Percentiles rank a stretch among this genome's conserved stretches.
Evolutionary conservation across 2,113 vertebrate species (phyloP).

Genomic region (Halichoerus grypus): DNA sequence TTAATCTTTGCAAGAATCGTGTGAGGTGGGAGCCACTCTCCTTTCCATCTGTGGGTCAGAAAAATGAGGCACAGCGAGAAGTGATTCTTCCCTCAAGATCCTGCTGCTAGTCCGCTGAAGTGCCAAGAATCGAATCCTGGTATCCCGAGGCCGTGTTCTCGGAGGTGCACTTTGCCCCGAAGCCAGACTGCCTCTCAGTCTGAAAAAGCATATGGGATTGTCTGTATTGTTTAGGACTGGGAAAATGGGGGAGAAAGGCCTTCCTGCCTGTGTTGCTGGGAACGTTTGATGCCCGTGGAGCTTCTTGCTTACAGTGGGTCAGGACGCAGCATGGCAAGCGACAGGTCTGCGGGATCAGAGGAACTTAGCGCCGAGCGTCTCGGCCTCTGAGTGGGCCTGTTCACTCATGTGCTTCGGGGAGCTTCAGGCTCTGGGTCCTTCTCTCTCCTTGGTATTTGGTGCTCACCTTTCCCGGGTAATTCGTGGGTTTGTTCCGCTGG

Average conservation of each 20-base stretch:
- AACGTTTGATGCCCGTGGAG: fast-evolving
- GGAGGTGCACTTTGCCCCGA: neutral
- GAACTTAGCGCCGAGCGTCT: neutral
- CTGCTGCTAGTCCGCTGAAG: neutral
- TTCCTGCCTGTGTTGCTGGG: neutral
- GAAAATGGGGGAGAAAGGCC: fast-evolving
- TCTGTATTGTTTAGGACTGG: neutral
- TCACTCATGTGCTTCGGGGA: fast-evolving
- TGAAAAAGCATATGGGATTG: neutral
- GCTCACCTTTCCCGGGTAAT: neutral
- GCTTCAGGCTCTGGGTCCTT: neutral
- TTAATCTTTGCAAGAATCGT: neutral
- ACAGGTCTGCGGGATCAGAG: neutral
- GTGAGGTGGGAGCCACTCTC: fast-evolving
- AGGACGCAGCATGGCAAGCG: fast-evolving
- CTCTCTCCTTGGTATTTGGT: neutral
- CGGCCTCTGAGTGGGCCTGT: neutral
- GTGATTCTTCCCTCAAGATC: neutral
- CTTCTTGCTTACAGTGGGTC: neutral
- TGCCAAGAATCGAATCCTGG: fast-evolving
- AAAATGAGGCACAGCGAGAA: neutral
- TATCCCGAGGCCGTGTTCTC: neutral
- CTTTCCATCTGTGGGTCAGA: neutral
- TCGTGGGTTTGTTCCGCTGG: neutral
- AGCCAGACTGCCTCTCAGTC: neutral